phyloP scores from a whole-genome alignment of 2,888 invertebrate species.

The Hyalella azteca region DNA sequence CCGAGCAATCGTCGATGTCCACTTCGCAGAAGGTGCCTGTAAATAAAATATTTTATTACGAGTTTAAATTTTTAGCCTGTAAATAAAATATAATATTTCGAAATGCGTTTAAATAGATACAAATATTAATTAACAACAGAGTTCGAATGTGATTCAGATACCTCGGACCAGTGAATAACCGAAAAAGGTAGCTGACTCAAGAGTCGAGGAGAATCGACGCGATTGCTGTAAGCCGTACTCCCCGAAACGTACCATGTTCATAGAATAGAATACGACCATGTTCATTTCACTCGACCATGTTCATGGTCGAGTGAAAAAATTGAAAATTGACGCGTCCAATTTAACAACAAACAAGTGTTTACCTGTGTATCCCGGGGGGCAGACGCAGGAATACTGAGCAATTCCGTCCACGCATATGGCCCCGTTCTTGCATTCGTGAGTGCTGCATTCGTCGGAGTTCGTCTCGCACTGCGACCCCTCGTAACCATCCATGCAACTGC shows the following conservation, averaged over 20 bases:
- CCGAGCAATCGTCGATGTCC: conserved; percentile 69
- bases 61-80: too few species aligned
- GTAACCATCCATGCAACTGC: conserved; percentile 52
- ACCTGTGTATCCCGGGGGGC: conserved; percentile 50
- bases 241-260: too few species aligned
- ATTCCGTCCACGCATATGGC: conserved; percentile 61
- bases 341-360: not conserved
- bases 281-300: too few species aligned
- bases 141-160: too few species aligned
- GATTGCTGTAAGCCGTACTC: too few species aligned
- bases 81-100: too few species aligned
- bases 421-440: conserved; percentile 62
- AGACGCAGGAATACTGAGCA: conserved; percentile 51
- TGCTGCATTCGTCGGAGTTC: conserved; percentile 60
- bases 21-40: conserved; percentile 60
- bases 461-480: conserved; percentile 62
- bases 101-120: too few species aligned
- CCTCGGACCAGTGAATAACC: too few species aligned
- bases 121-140: too few species aligned
- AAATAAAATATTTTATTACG: not conserved
- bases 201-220: too few species aligned
- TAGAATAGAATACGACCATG: too few species aligned
- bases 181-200: too few species aligned
- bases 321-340: not conserved
- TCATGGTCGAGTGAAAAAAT: not conserved